Evolutionary conservation across 2,113 vertebrate species (phyloP).

Genomic region (Plecturocebus donacophilus): DNA sequence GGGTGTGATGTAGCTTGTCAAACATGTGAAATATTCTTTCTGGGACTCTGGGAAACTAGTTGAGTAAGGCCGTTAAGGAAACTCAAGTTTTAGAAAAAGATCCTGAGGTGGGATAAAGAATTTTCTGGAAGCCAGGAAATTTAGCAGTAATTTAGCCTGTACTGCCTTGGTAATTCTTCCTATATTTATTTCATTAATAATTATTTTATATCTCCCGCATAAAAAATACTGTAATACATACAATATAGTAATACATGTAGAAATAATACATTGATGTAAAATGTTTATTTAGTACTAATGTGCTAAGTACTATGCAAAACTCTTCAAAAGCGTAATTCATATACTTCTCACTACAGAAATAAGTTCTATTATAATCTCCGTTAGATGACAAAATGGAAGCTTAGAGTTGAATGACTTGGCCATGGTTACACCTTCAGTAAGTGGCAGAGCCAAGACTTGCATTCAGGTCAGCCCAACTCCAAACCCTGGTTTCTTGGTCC

Average conservation of each 20-base stretch:
- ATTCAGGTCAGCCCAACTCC: neutral
- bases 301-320: neutral
- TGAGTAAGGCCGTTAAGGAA: neutral
- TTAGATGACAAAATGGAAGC: neutral
- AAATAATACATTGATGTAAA: neutral
- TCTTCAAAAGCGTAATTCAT: neutral
- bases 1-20: neutral
- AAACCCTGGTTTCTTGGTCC: neutral
- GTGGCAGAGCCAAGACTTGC: neutral
- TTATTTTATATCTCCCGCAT: slow-evolving; percentile 27
- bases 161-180: neutral
- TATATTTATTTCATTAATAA: slow-evolving; percentile 38
- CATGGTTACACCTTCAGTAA: neutral
- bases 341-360: neutral
- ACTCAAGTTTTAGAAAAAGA: neutral
- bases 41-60: neutral
- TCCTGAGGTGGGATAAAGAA: neutral
- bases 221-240: neutral
- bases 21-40: neutral
- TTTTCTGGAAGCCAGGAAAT: slow-evolving; percentile 19
- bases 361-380: neutral
- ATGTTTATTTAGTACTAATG: neutral
- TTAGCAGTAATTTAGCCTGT: neutral
- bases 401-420: neutral
- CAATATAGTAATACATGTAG: too few relatives aligned